These are phyloP conservation scores for Ctenoplectra terminalis DNA, from an alignment of 1,140 invertebrate species.

Conservation along the genomic window DNA sequence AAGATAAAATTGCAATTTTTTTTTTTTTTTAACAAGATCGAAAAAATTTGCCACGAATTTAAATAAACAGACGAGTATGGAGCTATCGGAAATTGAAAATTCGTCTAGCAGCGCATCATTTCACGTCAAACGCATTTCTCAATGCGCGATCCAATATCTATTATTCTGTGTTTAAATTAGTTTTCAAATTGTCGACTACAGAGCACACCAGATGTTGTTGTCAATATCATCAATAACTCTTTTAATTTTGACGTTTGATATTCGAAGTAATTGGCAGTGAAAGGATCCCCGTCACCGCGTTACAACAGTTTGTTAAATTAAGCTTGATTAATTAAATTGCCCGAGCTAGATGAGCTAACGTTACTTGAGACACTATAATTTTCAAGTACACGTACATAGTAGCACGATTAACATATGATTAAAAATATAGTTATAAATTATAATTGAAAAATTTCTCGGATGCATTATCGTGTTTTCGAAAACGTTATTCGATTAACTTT, in stretches of 20 bases:
- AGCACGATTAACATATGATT: too few relatives aligned
- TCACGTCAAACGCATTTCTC: background rate
- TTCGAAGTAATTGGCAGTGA: background rate
- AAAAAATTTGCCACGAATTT: background rate
- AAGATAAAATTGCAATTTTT: too few relatives aligned
- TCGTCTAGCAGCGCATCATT: background rate
- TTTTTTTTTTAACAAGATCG: background rate
- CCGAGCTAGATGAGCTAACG: background rate
- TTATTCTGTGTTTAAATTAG: slow-evolving; percentile 16
- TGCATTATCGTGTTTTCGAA: too few relatives aligned
- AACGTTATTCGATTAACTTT: too few relatives aligned
- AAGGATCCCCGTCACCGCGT: background rate
- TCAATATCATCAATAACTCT: background rate
- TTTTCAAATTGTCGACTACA: slow-evolving; percentile 10
- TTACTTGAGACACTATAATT: background rate
- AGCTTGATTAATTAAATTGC: background rate
- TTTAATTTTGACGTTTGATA: background rate
- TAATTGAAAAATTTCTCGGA: too few relatives aligned
- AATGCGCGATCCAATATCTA: background rate
- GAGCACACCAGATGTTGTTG: background rate
- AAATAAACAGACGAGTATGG: background rate
- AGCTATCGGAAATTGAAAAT: background rate
- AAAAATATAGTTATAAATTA: too few relatives aligned
- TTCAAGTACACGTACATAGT: background rate
- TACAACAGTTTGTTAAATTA: background rate